These are phyloP conservation scores for Sialis lutaria DNA, from an alignment of 2,888 invertebrate species.

Conservation along the genomic window DNA sequence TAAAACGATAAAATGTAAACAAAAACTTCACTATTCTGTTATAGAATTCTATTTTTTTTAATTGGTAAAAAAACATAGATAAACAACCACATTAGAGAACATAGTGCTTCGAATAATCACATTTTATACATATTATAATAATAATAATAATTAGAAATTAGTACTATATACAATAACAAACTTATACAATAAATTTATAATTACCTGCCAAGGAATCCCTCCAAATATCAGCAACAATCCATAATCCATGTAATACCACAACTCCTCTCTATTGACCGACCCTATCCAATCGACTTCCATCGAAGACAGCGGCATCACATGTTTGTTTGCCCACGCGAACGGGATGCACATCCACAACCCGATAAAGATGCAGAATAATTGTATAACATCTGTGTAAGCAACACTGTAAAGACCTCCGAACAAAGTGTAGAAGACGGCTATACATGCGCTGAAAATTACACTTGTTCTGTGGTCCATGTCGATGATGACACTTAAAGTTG, in stretches of 20 bases:
- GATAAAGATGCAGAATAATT: constrained; percentile 93
- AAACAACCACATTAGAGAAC: too few species aligned
- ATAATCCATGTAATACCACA: constrained; percentile 75
- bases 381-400: constrained; percentile 97
- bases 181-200: constrained; percentile 7
- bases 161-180: too few species aligned
- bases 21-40: too few species aligned
- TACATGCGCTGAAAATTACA: constrained; percentile 87
- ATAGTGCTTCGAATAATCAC: too few species aligned
- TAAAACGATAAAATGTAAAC: too few species aligned
- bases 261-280: constrained; percentile 46
- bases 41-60: too few species aligned
- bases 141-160: too few species aligned
- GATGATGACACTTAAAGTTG: constrained; percentile 91
- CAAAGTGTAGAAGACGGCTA: constrained; percentile 93
- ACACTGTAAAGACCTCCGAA: constrained; percentile 97
- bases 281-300: constrained; percentile 88
- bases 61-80: too few species aligned
- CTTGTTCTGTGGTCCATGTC: constrained; percentile 87
- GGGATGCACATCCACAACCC: constrained; percentile 98
- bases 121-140: too few species aligned
- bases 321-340: constrained; percentile 79
- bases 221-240: constrained; percentile 82
- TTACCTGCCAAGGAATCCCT: constrained; percentile 92
- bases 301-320: constrained; percentile 64